phyloP scores from a whole-genome alignment of 1,140 invertebrate species.

The Diploscapter pachys region DNA sequence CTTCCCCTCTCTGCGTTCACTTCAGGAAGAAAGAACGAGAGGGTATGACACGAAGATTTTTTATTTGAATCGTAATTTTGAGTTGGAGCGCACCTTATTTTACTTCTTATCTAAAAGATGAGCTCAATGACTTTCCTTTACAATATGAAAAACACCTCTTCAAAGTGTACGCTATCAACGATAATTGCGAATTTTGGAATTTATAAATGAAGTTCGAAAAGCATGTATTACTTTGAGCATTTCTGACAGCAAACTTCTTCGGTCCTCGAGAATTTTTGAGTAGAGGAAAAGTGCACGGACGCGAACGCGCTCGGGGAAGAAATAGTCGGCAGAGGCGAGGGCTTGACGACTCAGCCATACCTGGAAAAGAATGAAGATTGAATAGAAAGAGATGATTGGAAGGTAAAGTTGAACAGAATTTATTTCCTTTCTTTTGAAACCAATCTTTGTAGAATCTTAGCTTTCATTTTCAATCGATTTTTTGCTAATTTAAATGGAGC shows the following conservation, averaged over 20 bases:
- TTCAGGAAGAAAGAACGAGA: too few species aligned
- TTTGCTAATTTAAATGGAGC: too few species aligned
- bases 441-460: too few species aligned
- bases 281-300: constrained; percentile 19
- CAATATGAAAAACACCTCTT: too few species aligned
- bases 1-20: background rate
- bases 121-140: background rate
- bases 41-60: background rate
- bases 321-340: constrained; percentile 23
- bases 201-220: background rate
- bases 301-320: constrained; percentile 21
- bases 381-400: background rate
- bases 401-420: background rate
- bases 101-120: background rate
- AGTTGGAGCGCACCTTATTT: background rate
- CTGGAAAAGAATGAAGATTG: constrained; percentile 7
- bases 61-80: background rate
- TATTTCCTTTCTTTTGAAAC: too few species aligned
- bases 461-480: too few species aligned
- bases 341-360: constrained; percentile 20
- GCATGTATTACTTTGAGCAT: background rate
- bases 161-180: too few species aligned
- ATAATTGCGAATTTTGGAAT: too few species aligned
- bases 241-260: constrained; percentile 13
- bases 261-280: constrained; percentile 16